Evolutionary conservation across 2,888 invertebrate genomes (phyloP), one percentile per base, ranked within the genome.

Genomic region (Acrocyrtus sp.): DNA sequence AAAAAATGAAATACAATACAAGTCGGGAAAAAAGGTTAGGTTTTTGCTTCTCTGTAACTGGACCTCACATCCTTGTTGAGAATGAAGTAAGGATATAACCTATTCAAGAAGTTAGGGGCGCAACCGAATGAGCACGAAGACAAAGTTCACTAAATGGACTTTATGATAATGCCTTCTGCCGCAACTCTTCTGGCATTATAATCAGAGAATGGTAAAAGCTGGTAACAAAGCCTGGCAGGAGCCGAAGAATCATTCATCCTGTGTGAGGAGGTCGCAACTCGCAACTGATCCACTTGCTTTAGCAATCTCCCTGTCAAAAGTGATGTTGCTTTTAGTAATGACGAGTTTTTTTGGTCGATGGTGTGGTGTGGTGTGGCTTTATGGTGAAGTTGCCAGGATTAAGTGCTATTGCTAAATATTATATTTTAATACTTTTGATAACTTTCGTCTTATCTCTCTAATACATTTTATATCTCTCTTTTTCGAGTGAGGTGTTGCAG

Each of bases 131-230:
- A n/a, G n/a, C n/a, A n/a, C n/a, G n/a, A n/a, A n/a, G 58, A 67
- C 58, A 58, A 67, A 58, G 56, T 58, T 58, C 51, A 67, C 48
- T 51, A 67, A 58, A 51, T 67, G 43, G 43, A 67, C 67, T 66
- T 45, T 34, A 12, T 51, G 10, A 24, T n/a, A 22, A 22, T 54
- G 51, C 51, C 22, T 15, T 26, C 24, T n/a, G n/a, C n/a, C 12
- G 34, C 12, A 8, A 6, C 19, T 45, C 45, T 45, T 15, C 45
- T 45, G n/a, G n/a, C 12, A 34, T 34, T 34, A 39, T 39, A 19
- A 45, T 45, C 8, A 45, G 10, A 8, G 34, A 34, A 34, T n/a
- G 34, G 34, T 34, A 34, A 34, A 34, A 8, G n/a, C n/a, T n/a
- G n/a, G n/a, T n/a, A n/a, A n/a, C n/a, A n/a, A n/a, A n/a, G n/a